Base-by-base conservation (phyloP, 2,113 vertebrate genomes). In the Capreolus pygargus region DNA sequence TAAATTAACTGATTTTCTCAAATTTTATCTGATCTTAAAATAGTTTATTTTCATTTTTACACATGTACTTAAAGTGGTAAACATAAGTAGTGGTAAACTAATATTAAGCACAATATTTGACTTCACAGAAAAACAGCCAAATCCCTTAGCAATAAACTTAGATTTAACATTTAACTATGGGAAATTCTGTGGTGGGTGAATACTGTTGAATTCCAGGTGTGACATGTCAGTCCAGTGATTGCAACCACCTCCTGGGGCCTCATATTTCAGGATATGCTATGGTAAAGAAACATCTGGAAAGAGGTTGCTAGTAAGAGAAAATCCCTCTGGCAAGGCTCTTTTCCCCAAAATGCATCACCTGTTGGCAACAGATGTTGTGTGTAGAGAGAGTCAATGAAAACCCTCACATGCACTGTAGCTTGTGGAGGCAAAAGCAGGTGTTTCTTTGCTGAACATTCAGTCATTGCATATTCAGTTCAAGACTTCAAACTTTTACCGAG, bases 241-340 rank as follows among this genome's bases (percentile, higher is more conserved):
- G 28, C 13, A 57, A 43, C 28, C 3, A 25, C 36, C 60, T 96
- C 87, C 39, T 0, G 6, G 93, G 54, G 36, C 28, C 28, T 86
- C 60, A n/a, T 94, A 82, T 91, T 89, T 94, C 95, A 86, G 30
- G 36, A 79, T 21, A 64, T 55, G 60, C 64, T 45, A 58, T 7
- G 58, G 67, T 61, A 47, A 91, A 36, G 30, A 78, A 81, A 90
- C 90, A 88, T 94, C 91, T 97, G 95, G 85, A 90, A 96, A 78
- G 33, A 76, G 36, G 16, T 43, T 67, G 39, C 30, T 76, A 92
- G 39, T 17, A 70, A 92, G 84, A 61, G 55, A 85, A 94, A 91
- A 27, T n/a, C 57, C 92, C 74, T 90, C 43, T 78, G 81, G 57
- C 52, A 54, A 78, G 25, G 10, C 12, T 70, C 55, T 50, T 93